Conservation (phyloP, 2,113 vertebrate genomes). For the Indicator maculatus region DNA sequence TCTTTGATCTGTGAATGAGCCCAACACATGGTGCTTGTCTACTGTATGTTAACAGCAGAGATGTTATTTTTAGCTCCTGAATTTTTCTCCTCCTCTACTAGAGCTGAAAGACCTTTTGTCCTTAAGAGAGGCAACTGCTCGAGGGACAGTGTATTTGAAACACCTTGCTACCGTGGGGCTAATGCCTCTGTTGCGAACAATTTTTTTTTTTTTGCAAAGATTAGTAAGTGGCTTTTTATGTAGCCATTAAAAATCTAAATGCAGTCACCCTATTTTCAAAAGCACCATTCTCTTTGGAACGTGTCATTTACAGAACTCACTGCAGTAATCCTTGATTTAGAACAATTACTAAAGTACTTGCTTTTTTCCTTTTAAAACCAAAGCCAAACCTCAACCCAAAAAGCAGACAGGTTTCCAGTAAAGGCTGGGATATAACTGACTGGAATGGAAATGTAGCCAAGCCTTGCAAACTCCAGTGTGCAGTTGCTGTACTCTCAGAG, state of each 20-base stretch:
- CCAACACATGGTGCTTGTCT: constrained; percentile 18
- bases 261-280: not conserved
- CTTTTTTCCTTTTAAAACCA: constrained; percentile 5
- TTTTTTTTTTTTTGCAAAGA: not conserved
- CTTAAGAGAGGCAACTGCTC: not conserved
- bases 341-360: constrained; percentile 30
- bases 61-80: constrained; percentile 43
- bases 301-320: constrained; percentile 1
- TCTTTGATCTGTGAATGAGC: constrained; percentile 41
- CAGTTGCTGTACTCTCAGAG: not conserved
- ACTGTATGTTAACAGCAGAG: not conserved
- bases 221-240: constrained; percentile 1
- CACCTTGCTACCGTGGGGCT: not conserved
- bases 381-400: constrained; percentile 17
- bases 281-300: constrained; percentile 25
- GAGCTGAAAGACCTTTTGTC: not conserved
- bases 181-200: not conserved
- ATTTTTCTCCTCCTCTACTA: not conserved
- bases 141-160: not conserved
- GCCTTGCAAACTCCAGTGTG: not conserved
- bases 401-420: constrained; percentile 39
- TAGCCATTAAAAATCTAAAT: not conserved
- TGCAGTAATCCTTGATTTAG: constrained; percentile 35
- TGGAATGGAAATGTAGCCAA: not conserved
- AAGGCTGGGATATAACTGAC: not conserved